Evolutionary conservation across 2,888 invertebrate species (phyloP).

Genomic region (Orchesellides sinensis): DNA sequence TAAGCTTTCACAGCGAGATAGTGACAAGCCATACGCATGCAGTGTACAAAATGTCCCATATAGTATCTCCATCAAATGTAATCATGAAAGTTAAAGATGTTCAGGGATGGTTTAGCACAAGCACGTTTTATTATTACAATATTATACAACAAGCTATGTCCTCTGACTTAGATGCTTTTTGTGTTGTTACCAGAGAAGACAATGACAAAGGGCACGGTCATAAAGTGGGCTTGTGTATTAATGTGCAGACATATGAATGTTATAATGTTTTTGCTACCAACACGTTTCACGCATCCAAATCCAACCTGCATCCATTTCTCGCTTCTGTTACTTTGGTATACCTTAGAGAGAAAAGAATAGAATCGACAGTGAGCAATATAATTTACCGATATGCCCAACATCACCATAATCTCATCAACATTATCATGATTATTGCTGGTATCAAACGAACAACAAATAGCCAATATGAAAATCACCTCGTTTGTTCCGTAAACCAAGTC

Average conservation of each 20-base stretch:
- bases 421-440: conserved; percentile 29
- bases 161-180: conserved; percentile 27
- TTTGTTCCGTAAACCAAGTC: too few species aligned
- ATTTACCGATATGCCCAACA: not conserved
- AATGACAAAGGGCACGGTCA: conserved; percentile 60
- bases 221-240: conserved; percentile 41
- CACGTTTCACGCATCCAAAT: not conserved
- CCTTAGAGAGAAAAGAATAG: not conserved
- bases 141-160: conserved; percentile 36
- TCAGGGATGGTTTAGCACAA: conserved; percentile 19
- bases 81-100: too few species aligned
- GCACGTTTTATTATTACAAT: conserved; percentile 52
- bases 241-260: not conserved
- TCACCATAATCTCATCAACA: conserved; percentile 49
- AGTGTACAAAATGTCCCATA: conserved; percentile 22
- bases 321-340: not conserved
- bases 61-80: conserved; percentile 10
- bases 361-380: not conserved
- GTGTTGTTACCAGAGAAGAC: conserved; percentile 42
- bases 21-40: too few species aligned
- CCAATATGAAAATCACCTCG: not conserved
- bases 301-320: not conserved
- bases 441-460: not conserved
- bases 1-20: conserved; percentile 50
- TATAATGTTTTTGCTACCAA: conserved; percentile 3